phyloP scores from a whole-genome alignment of 1,140 invertebrate species.

The Neelides sp. region DNA sequence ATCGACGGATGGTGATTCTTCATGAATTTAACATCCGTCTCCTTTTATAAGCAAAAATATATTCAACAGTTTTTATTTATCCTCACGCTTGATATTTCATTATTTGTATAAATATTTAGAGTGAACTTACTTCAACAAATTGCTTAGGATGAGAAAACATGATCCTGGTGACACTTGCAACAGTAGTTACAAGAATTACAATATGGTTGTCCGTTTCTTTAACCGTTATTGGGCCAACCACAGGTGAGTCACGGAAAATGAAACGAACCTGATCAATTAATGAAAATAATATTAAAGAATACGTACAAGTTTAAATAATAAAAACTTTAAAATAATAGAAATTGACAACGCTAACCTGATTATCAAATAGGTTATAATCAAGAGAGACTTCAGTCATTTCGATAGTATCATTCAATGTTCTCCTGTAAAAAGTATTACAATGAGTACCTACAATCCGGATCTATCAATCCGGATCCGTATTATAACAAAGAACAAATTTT shows the following conservation, averaged over 20 bases:
- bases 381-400: slow-evolving; percentile 26
- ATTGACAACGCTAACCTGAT: slow-evolving; percentile 26
- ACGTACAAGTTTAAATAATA: neutral
- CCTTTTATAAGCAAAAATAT: slow-evolving; percentile 7
- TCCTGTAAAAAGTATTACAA: slow-evolving; percentile 11
- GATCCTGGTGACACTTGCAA: slow-evolving; percentile 25
- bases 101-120: neutral
- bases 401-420: slow-evolving; percentile 26
- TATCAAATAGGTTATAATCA: slow-evolving; percentile 28
- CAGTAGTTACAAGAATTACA: slow-evolving; percentile 25
- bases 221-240: slow-evolving; percentile 28
- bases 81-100: neutral
- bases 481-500: neutral
- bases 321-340: neutral
- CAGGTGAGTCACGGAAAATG: slow-evolving; percentile 28
- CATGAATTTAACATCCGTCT: slow-evolving; percentile 16
- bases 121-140: slow-evolving; percentile 8
- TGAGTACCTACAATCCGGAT: neutral
- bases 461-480: no score
- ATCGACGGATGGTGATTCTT: slow-evolving; percentile 25
- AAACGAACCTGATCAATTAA: slow-evolving; percentile 14
- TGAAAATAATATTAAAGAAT: neutral
- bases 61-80: neutral
- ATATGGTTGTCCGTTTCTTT: slow-evolving; percentile 23
- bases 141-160: slow-evolving; percentile 25